Base-by-base conservation (phyloP, 2,888 invertebrate genomes). In the Pristionchus maxplancki region DNA sequence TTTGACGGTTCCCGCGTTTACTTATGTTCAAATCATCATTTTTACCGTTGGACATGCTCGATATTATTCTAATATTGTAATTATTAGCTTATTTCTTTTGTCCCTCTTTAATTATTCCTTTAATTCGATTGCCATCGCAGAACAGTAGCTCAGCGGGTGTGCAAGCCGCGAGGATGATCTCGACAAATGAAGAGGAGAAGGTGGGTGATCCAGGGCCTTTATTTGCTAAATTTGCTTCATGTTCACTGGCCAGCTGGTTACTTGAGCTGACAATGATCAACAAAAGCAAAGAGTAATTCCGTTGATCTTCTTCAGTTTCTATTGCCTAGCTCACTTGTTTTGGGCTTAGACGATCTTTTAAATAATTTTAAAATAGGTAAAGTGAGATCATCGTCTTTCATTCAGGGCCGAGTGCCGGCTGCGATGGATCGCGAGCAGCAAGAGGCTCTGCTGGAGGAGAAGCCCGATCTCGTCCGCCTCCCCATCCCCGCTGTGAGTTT, bases 161-260 rank as follows among this genome's bases (percentile, higher is more conserved):
- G 78, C 28, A 78, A 78, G 44, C 78, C 78, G 34, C 62, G 15
- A 31, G 28, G 40, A 88, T 88, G 88, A 88, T 88, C 58, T 88
- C 88, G 15, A 62, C 88, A 15, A 88, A 88, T 40, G 58, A 88
- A 81, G 78, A 78, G 44, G 88, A 88, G 62, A 88, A 88, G 88
- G 88, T 88, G 15, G 15, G 74, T 87, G 0, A n/a, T n/a, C 58
- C 9, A 58, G 0, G 20, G 9, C 20, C n/a, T 58, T 58, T 20
- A 13, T 64, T n/a, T 15, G n/a, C 50, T 20, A n/a, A n/a, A n/a
- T n/a, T n/a, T n/a, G n/a, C n/a, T n/a, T n/a, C n/a, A n/a, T n/a
- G n/a, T n/a, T n/a, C n/a, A n/a, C n/a, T n/a, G n/a, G n/a, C n/a
- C n/a, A n/a, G n/a, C n/a, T n/a, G n/a, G n/a, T n/a, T n/a, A n/a